phyloP scores from a whole-genome alignment of 2,797 vertebrate species.

The Enteromius afrohamiltoni region DNA sequence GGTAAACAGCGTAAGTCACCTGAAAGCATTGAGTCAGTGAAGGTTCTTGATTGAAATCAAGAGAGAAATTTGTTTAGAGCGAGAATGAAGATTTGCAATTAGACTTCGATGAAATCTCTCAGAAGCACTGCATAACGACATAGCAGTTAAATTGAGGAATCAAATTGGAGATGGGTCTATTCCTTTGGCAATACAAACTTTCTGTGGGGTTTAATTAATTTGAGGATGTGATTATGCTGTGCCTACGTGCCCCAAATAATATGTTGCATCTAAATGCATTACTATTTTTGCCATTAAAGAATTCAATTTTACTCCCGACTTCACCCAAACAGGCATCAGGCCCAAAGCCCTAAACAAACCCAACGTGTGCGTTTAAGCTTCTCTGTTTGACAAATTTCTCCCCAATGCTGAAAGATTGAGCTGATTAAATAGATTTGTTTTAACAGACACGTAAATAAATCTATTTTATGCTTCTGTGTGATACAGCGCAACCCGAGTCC shows the following conservation, averaged over 20 bases:
- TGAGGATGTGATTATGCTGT: slow-evolving; percentile 52
- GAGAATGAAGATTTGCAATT: slow-evolving; percentile 38
- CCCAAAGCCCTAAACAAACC: slow-evolving; percentile 44
- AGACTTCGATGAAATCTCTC: slow-evolving; percentile 35
- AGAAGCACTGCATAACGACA: not conserved
- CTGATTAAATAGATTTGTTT: slow-evolving; percentile 64
- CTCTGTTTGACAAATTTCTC: slow-evolving; percentile 48
- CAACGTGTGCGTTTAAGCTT: slow-evolving; percentile 43
- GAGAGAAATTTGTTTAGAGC: slow-evolving; percentile 21
- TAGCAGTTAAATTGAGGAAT: slow-evolving; percentile 44
- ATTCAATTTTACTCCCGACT: slow-evolving; percentile 61
- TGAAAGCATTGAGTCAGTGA: not conserved
- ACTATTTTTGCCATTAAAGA: slow-evolving; percentile 54
- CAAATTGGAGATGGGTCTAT: slow-evolving; percentile 51
- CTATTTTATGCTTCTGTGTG: slow-evolving; percentile 51
- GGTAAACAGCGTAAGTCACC: not conserved
- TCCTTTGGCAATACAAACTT: slow-evolving; percentile 56
- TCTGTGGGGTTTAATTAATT: slow-evolving; percentile 61
- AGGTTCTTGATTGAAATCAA: slow-evolving; percentile 21
- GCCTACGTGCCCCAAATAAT: slow-evolving; percentile 40
- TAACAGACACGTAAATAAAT: slow-evolving; percentile 58
- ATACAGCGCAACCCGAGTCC: slow-evolving; percentile 23
- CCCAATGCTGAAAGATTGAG: slow-evolving; percentile 43
- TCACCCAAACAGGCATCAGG: slow-evolving; percentile 45
- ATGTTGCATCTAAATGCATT: slow-evolving; percentile 57